These are phyloP conservation scores for Zoanthus sansibaricus DNA, from an alignment of 92 coral and sea anemone genomes.

Conservation along the genomic window DNA sequence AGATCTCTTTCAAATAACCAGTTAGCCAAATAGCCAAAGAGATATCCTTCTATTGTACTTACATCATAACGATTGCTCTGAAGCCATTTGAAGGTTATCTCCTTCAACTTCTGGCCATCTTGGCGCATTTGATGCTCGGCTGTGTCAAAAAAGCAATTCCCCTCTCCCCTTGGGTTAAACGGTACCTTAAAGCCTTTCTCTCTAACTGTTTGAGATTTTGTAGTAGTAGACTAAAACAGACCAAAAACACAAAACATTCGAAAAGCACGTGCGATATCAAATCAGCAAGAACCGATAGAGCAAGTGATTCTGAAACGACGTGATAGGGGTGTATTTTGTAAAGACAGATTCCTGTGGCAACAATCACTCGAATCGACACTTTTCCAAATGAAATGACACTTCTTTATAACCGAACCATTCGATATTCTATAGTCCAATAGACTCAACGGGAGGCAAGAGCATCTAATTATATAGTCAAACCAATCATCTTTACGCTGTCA, in stretches of 20 bases:
- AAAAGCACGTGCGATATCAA: constrained; percentile 15
- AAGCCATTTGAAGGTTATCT: neutral
- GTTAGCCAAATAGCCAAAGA: constrained; percentile 4
- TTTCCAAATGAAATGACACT: constrained; percentile 5
- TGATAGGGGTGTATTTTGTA: constrained; percentile 19
- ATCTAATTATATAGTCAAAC: constrained; percentile 1
- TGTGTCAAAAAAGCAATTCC: neutral
- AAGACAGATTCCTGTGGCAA: constrained; percentile 8
- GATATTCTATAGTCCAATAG: constrained; percentile 1
- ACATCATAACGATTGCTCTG: neutral
- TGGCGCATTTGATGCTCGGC: constrained; percentile 5
- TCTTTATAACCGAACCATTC: constrained; percentile 5
- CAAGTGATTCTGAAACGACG: constrained; percentile 9
- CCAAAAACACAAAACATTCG: neutral
- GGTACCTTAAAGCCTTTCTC: neutral
- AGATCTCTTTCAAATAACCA: constrained; percentile 4
- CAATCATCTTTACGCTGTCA: too few species aligned
- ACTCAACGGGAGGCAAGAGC: constrained; percentile 11
- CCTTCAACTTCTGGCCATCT: neutral
- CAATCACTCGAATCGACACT: constrained; percentile 5
- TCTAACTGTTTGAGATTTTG: constrained; percentile 1
- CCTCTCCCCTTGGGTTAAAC: constrained; percentile 5
- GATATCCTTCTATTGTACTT: neutral
- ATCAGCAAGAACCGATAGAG: constrained; percentile 12
- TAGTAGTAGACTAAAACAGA: constrained; percentile 4